Evolutionary conservation across 2,888 invertebrate species (phyloP).

Genomic region (Nymphalis urticae): DNA sequence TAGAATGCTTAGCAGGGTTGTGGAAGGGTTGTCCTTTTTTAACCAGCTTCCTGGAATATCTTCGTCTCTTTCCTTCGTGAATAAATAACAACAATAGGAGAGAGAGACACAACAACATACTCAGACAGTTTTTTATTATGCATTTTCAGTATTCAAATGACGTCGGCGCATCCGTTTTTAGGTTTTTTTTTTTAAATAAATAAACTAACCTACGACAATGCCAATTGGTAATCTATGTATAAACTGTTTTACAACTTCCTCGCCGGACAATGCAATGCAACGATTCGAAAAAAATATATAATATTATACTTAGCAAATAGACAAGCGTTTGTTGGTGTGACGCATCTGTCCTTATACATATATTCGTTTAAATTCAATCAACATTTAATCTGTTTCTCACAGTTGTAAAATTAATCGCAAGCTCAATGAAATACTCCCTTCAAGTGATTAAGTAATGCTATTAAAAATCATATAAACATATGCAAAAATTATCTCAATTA

Average conservation of each 20-base stretch:
- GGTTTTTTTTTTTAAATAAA: constrained; percentile 73
- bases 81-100: constrained; percentile 41
- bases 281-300: constrained; percentile 13
- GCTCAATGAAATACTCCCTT: no score
- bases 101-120: constrained; percentile 46
- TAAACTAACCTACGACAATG: constrained; percentile 43
- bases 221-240: constrained; percentile 64
- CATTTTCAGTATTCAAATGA: constrained; percentile 78
- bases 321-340: not conserved
- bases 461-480: not conserved
- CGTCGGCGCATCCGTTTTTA: constrained; percentile 78
- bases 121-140: constrained; percentile 56
- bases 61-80: constrained; percentile 57
- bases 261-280: constrained; percentile 53
- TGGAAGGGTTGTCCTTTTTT: constrained; percentile 80
- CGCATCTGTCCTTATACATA: constrained; percentile 15
- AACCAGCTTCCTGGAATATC: constrained; percentile 72
- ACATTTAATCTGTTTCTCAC: not conserved
- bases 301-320: constrained; percentile 19
- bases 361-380: not conserved
- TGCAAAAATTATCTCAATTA: constrained; percentile 3
- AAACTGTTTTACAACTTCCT: constrained; percentile 76
- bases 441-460: no score
- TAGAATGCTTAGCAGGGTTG: constrained; percentile 74
- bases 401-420: no score